These are phyloP conservation scores for Artibeus lituratus DNA, from an alignment of 2,797 vertebrate genomes.

Conservation along the genomic window DNA sequence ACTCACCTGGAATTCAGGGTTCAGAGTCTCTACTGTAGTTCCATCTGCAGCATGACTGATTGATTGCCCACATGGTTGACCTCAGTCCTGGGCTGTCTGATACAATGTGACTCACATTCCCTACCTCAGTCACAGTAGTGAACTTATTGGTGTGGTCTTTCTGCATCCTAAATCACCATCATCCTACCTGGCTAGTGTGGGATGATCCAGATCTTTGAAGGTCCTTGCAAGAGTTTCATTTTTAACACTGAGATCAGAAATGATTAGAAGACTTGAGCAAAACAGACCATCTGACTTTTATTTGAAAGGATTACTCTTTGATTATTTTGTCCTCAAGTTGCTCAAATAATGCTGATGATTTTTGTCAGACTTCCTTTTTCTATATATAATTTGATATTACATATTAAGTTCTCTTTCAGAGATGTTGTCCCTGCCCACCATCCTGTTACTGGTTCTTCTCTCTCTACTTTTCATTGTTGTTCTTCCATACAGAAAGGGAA, in stretches of 20 bases:
- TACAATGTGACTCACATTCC: background rate
- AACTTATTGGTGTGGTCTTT: rapidly evolving
- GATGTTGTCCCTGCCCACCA: background rate
- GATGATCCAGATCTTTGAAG: background rate
- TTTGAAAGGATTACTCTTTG: background rate
- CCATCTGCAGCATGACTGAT: background rate
- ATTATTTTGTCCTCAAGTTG: background rate
- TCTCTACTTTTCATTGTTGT: background rate
- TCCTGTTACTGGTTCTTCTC: background rate
- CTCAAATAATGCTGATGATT: background rate
- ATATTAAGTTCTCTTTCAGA: background rate
- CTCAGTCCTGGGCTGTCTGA: background rate
- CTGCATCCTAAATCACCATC: too few species aligned
- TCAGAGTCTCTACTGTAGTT: too few species aligned
- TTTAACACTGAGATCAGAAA: background rate
- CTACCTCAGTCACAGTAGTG: background rate
- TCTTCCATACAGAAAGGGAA: background rate
- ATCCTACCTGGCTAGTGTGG: background rate
- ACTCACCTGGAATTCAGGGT: background rate
- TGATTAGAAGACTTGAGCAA: background rate
- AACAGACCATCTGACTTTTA: background rate
- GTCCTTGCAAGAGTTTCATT: background rate
- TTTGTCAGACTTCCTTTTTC: background rate
- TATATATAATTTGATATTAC: background rate
- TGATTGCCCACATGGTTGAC: background rate